These are phyloP conservation scores for Podiceps cristatus DNA, from an alignment of 2,113 vertebrate species.

Conservation along the genomic window DNA sequence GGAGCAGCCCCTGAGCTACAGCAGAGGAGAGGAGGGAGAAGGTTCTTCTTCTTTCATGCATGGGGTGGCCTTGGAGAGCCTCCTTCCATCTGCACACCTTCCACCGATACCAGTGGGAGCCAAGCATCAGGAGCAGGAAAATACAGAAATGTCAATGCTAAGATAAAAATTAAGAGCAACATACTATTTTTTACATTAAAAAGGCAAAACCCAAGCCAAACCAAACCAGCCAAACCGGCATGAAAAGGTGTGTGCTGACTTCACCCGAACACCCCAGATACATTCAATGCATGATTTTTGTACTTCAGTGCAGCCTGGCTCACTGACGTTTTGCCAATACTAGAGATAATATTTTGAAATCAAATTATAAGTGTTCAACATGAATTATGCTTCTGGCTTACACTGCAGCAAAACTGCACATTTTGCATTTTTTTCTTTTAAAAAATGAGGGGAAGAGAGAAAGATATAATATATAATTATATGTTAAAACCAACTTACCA, in stretches of 20 bases:
- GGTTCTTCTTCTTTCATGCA: not conserved
- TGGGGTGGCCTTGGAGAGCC: not conserved
- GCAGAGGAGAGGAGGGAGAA: not conserved
- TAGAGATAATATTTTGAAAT: slow-evolving; percentile 47
- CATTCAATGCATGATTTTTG: not conserved
- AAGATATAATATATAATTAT: not conserved
- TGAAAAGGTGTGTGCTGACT: not conserved
- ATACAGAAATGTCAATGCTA: not conserved
- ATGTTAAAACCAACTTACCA: slow-evolving; percentile 32
- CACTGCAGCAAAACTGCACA: not conserved
- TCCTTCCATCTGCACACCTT: not conserved
- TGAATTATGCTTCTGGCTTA: slow-evolving; percentile 28
- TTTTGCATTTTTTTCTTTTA: not conserved
- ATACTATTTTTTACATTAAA: not conserved
- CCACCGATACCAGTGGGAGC: not conserved
- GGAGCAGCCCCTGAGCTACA: not conserved
- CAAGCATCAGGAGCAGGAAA: not conserved
- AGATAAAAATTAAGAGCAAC: not conserved
- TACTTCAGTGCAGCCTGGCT: not conserved
- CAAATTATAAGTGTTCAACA: not conserved
- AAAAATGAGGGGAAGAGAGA: not conserved
- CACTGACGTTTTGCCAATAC: not conserved
- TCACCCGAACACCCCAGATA: not conserved
- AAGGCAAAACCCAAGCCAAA: not conserved
- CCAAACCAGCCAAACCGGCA: not conserved